phyloP scores from a whole-genome alignment of 2,888 invertebrate species.

The Atethmia centrago region DNA sequence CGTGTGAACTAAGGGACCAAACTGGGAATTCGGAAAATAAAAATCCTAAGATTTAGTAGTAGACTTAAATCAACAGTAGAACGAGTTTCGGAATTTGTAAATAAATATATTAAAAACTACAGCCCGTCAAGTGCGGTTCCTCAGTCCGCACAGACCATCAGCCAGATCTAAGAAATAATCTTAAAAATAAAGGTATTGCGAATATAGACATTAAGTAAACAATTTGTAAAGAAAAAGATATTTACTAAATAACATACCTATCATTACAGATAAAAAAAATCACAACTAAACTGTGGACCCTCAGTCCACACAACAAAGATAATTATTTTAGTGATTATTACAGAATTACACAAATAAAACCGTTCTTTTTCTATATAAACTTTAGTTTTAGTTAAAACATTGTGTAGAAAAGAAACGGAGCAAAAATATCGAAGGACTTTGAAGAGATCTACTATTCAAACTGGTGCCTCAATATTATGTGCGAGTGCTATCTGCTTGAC shows the following conservation, averaged over 20 bases:
- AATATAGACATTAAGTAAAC: neutral
- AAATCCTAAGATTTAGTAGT: neutral
- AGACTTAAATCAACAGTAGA: too few relatives aligned
- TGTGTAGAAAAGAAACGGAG: too few relatives aligned
- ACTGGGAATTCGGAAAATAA: neutral
- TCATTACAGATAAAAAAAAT: neutral
- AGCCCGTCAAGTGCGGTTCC: neutral
- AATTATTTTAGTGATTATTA: neutral
- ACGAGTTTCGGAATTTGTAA: too few relatives aligned
- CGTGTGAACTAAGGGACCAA: too few relatives aligned
- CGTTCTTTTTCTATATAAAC: too few relatives aligned
- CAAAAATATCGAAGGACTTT: too few relatives aligned
- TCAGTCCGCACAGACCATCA: neutral
- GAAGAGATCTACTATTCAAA: too few relatives aligned
- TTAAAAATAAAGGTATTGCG: neutral
- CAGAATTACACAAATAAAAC: too few relatives aligned
- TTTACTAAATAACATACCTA: neutral
- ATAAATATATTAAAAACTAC: too few relatives aligned
- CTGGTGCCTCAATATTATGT: too few relatives aligned
- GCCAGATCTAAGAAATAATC: neutral
- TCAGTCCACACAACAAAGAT: neutral
- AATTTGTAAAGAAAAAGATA: neutral
- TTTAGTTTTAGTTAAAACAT: too few relatives aligned
- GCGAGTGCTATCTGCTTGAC: too few relatives aligned
- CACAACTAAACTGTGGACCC: neutral